Percentiles rank a stretch among this genome's conserved stretches.
phyloP scores from a whole-genome alignment of 2,888 invertebrate genomes.

The Ariolimax columbianus region DNA sequence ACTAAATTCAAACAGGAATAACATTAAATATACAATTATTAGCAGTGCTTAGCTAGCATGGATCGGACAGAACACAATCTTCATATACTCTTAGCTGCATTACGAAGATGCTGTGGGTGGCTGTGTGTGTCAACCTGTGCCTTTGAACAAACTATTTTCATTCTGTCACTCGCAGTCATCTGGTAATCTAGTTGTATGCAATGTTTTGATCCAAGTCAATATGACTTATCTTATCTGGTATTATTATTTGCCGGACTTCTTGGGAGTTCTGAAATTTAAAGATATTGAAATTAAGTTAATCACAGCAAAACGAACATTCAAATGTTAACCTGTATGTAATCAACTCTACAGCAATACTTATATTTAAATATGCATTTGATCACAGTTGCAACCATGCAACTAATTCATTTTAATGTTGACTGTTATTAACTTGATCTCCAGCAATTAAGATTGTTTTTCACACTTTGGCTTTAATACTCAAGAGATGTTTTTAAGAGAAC shows the following conservation, averaged over 20 bases:
- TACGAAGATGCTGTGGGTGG: not conserved
- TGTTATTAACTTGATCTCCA: too few relatives aligned
- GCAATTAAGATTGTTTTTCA: too few relatives aligned
- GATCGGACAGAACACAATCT: not conserved
- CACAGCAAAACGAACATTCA: not conserved
- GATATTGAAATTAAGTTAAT: not conserved
- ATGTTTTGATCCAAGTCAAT: not conserved
- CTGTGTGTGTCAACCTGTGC: too few relatives aligned
- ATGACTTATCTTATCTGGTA: not conserved
- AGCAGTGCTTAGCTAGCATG: not conserved
- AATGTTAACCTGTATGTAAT: not conserved
- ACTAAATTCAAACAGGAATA: too few relatives aligned
- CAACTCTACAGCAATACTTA: not conserved
- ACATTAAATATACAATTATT: not conserved
- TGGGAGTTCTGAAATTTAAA: constrained; percentile 7
- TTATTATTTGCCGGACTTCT: constrained; percentile 22
- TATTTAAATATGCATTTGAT: not conserved
- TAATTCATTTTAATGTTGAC: too few relatives aligned
- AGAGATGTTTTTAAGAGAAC: too few relatives aligned
- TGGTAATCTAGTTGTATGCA: not conserved
- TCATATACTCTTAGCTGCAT: not conserved
- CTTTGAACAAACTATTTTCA: too few relatives aligned
- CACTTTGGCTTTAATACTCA: too few relatives aligned
- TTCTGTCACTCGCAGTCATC: not conserved
- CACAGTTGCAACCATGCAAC: too few relatives aligned